A percentile compares a stretch with the other conserved stretches of the same genome.
Conservation (phyloP, 2,888 invertebrate species). For the Drosophila dives region DNA sequence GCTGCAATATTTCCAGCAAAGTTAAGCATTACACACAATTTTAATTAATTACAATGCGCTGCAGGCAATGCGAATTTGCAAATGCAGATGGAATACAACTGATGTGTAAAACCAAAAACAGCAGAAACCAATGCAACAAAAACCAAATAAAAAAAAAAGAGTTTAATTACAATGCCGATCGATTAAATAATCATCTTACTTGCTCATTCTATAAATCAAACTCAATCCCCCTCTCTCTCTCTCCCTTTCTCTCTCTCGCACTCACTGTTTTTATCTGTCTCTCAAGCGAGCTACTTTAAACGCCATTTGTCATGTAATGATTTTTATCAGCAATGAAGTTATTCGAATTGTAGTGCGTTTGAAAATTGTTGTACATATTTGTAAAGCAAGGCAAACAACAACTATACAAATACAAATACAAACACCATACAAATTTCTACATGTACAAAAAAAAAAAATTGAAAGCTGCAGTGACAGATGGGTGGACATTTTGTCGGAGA, state of each 20-base stretch:
- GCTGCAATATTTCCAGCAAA: conserved; percentile 52
- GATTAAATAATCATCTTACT: conserved; percentile 42
- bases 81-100: conserved; percentile 51
- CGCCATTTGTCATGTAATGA: conserved; percentile 39
- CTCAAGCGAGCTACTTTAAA: not conserved
- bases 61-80: conserved; percentile 71
- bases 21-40: conserved; percentile 66
- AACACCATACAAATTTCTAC: conserved; percentile 61
- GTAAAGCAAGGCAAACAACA: conserved; percentile 27
- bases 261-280: not conserved
- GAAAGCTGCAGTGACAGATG: conserved; percentile 74
- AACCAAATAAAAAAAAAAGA: conserved; percentile 15
- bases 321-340: conserved; percentile 48
- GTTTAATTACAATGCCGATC: conserved; percentile 39
- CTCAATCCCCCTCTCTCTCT: not conserved
- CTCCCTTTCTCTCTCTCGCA: not conserved
- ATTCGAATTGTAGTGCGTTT: conserved; percentile 37
- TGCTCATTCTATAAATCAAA: not conserved
- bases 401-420: conserved; percentile 24
- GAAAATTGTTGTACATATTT: conserved; percentile 39
- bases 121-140: conserved; percentile 45
- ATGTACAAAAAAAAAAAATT: conserved; percentile 42
- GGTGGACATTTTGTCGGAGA: conserved; percentile 74
- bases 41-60: conserved; percentile 69
- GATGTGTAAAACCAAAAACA: conserved; percentile 22